These are phyloP conservation scores for Loxodonta africana DNA, from an alignment of 2,113 vertebrate species.

Conservation along the genomic window DNA sequence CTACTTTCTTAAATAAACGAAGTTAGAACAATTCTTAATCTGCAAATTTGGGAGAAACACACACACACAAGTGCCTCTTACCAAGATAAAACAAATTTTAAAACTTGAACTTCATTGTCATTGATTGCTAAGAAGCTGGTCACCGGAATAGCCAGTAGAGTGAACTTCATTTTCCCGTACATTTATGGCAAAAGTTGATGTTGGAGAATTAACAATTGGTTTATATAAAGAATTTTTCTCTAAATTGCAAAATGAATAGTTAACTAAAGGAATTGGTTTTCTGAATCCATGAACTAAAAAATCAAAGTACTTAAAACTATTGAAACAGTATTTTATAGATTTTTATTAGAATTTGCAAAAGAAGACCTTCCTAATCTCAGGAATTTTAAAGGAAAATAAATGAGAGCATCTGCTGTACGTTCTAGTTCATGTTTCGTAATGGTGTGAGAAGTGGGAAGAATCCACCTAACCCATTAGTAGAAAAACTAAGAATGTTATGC, in stretches of 20 bases:
- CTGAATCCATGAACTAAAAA: constrained; percentile 49
- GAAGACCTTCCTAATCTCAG: not conserved
- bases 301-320: constrained; percentile 2
- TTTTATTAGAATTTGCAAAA: constrained; percentile 45
- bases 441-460: not conserved
- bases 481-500: not conserved
- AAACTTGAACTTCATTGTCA: not conserved
- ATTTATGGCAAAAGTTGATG: not conserved
- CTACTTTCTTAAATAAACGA: constrained; percentile 34
- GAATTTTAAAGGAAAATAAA: constrained; percentile 51
- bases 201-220: not conserved
- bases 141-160: not conserved
- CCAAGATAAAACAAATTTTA: not conserved
- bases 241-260: not conserved
- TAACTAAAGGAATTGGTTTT: constrained; percentile 36
- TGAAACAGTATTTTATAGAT: not conserved
- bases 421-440: not conserved
- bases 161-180: not conserved
- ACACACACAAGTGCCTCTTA: not conserved
- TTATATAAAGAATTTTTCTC: not conserved
- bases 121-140: not conserved
- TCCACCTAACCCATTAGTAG: not conserved
- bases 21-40: constrained; percentile 39
- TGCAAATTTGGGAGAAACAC: not conserved
- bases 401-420: not conserved